phyloP scores from a whole-genome alignment of 2,113 vertebrate species.

The Pipra filicauda region DNA sequence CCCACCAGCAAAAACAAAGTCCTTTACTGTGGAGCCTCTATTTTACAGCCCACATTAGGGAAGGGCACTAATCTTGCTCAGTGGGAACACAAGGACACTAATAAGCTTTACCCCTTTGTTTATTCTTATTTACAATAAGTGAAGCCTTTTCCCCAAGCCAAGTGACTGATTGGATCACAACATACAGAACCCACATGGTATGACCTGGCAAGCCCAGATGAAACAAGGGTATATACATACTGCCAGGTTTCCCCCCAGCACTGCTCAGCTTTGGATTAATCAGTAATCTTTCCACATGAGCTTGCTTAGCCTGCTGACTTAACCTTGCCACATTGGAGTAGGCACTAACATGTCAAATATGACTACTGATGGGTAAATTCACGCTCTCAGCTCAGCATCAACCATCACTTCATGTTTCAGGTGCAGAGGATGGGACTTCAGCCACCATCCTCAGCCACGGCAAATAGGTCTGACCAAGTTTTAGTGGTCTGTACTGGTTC shows the following conservation, averaged over 20 bases:
- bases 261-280: slow-evolving; percentile 23
- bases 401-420: fast-evolving
- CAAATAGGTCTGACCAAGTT: not conserved
- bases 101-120: slow-evolving; percentile 51
- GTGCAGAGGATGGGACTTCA: not conserved
- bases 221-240: not conserved
- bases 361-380: not conserved
- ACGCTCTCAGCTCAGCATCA: fast-evolving
- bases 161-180: not conserved
- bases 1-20: slow-evolving; percentile 7
- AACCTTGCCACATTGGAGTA: not conserved
- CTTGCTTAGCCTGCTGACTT: slow-evolving; percentile 9
- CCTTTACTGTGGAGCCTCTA: slow-evolving; percentile 22
- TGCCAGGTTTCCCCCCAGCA: not conserved
- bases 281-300: slow-evolving; percentile 15
- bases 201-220: not conserved
- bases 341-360: not conserved
- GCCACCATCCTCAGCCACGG: not conserved
- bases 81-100: slow-evolving; percentile 14
- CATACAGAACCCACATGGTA: not conserved
- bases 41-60: not conserved
- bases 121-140: not conserved
- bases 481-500: not conserved
- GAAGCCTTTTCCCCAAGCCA: not conserved
- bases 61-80: slow-evolving; percentile 52